A percentile compares a stretch with the other conserved stretches of the same genome.
phyloP scores from a whole-genome alignment of 2,888 invertebrate genomes.

The Podotricha telesiphe region DNA sequence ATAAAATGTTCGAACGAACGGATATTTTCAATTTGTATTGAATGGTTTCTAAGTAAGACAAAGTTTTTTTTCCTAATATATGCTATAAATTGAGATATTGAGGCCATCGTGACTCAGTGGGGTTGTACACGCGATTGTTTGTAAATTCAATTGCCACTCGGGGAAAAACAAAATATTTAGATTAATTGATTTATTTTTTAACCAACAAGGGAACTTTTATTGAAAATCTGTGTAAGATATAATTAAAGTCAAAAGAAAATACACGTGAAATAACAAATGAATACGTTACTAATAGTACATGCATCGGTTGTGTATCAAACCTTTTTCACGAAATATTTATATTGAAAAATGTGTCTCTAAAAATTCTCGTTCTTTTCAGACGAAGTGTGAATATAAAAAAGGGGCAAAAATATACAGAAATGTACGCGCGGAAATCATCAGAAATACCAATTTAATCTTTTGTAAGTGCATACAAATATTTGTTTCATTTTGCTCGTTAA shows the following conservation, averaged over 20 bases:
- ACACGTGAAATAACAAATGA: too few relatives aligned
- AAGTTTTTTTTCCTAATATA: too few relatives aligned
- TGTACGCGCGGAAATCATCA: constrained; percentile 20
- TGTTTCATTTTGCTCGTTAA: constrained; percentile 72
- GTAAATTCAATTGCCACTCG: too few relatives aligned
- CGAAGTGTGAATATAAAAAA: background rate
- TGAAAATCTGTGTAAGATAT: too few relatives aligned
- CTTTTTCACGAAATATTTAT: background rate
- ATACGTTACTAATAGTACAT: too few relatives aligned
- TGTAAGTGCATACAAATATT: constrained; percentile 60
- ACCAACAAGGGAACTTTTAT: too few relatives aligned
- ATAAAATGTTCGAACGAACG: background rate
- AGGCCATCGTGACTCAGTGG: too few relatives aligned
- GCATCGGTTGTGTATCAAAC: background rate
- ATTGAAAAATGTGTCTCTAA: background rate
- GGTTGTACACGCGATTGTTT: too few relatives aligned
- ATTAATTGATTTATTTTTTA: too few relatives aligned
- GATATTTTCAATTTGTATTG: background rate
- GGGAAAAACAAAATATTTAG: too few relatives aligned
- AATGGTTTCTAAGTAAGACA: background rate
- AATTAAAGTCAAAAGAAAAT: too few relatives aligned
- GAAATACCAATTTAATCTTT: constrained; percentile 51
- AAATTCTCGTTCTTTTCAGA: background rate
- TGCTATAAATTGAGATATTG: too few relatives aligned
- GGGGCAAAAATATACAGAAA: background rate